Evolutionary conservation across 2,113 vertebrate genomes (phyloP).

Genomic region (Tamias sibiricus): DNA sequence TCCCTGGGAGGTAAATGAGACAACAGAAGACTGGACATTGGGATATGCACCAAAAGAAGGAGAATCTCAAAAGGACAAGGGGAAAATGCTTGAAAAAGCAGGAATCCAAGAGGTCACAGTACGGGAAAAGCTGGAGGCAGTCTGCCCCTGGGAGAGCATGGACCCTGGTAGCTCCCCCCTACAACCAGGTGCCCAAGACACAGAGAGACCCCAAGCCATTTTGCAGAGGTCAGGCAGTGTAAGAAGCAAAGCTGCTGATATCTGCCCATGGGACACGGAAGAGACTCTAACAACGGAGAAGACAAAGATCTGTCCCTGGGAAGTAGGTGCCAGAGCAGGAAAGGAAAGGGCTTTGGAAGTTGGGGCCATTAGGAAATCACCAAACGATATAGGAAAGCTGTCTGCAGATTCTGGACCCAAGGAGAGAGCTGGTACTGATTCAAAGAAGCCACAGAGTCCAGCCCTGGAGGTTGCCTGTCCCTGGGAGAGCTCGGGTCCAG

Average conservation of each 20-base stretch:
- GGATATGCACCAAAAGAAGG: neutral
- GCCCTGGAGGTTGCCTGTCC: neutral
- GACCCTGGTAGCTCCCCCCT: fast-evolving
- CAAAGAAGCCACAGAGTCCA: constrained; percentile 20
- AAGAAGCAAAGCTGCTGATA: constrained; percentile 48
- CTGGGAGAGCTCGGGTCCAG: neutral
- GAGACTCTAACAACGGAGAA: neutral
- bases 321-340: constrained; percentile 32
- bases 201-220: neutral
- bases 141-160: constrained; percentile 74
- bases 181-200: neutral
- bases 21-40: neutral
- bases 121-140: constrained; percentile 24
- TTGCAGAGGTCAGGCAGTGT: neutral
- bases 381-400: neutral
- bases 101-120: neutral
- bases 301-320: constrained; percentile 83
- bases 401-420: neutral
- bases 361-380: neutral
- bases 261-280: constrained; percentile 83
- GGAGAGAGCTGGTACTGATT: fast-evolving
- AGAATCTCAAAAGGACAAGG: constrained; percentile 16
- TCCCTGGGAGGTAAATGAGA: constrained; percentile 75
- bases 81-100: neutral
- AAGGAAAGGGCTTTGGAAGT: neutral